phyloP scores from a whole-genome alignment of 2,888 invertebrate species.

The Sisyra terminalis region DNA sequence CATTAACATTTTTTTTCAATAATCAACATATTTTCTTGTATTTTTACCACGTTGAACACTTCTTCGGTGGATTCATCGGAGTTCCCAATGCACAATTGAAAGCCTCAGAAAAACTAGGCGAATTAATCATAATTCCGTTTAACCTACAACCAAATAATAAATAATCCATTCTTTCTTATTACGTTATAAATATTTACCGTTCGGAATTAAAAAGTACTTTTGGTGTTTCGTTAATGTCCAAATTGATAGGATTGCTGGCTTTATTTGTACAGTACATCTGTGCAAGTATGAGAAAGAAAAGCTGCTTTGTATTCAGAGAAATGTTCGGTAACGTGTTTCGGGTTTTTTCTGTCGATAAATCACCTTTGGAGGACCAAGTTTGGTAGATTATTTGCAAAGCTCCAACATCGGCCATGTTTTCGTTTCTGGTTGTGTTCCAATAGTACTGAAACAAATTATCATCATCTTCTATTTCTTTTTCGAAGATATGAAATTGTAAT shows the following conservation, averaged over 20 bases:
- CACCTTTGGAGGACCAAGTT: conserved; percentile 20
- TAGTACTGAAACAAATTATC: conserved; percentile 32
- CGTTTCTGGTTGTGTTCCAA: conserved; percentile 32
- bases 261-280: conserved; percentile 31
- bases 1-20: too few species aligned
- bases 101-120: conserved; percentile 28
- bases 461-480: too few species aligned
- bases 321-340: conserved; percentile 17
- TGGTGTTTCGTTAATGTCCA: too few species aligned
- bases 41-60: conserved; percentile 29
- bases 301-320: conserved; percentile 27
- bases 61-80: conserved; percentile 29
- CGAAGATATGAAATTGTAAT: too few species aligned
- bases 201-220: conserved; percentile 18
- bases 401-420: conserved; percentile 33
- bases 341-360: too few species aligned
- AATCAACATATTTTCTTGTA: too few species aligned
- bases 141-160: conserved; percentile 21
- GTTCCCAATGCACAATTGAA: conserved; percentile 28
- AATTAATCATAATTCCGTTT: conserved; percentile 34
- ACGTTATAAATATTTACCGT: conserved; percentile 23
- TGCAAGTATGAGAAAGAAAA: conserved; percentile 33
- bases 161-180: too few species aligned
- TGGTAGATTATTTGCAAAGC: conserved; percentile 30
- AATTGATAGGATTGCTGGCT: conserved; percentile 17